Evolutionary conservation across 2,888 invertebrate genomes (phyloP).

Genomic region (Metacarcinus magister): DNA sequence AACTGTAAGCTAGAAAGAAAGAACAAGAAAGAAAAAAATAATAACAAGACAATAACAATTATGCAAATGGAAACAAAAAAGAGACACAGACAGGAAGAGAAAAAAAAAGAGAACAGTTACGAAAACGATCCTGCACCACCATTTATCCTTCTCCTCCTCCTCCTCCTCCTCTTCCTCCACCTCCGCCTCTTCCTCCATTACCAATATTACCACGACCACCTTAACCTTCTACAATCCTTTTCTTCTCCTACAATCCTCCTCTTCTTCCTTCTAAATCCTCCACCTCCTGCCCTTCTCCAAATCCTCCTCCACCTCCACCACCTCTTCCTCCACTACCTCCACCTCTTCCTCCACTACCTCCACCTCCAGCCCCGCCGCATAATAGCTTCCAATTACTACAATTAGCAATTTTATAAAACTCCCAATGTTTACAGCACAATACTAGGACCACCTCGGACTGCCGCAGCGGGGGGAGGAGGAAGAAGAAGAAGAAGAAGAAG

Average conservation of each 20-base stretch:
- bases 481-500: neutral
- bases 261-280: neutral
- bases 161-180: conserved; percentile 28
- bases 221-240: neutral
- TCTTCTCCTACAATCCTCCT: neutral
- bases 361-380: neutral
- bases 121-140: neutral
- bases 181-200: neutral
- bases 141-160: neutral
- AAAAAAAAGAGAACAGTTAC: conserved; percentile 1
- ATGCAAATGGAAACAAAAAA: neutral
- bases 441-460: neutral
- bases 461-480: neutral
- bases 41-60: neutral
- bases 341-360: neutral
- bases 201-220: neutral
- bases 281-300: neutral
- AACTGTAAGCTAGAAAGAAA: neutral
- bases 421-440: conserved; percentile 36
- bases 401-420: conserved; percentile 32
- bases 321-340: neutral
- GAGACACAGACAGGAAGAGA: neutral
- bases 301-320: neutral
- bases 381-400: conserved; percentile 30
- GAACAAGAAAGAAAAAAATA: neutral